A percentile compares a stretch with the other conserved stretches of the same genome.
Conservation (phyloP, 2,797 vertebrate species). For the Pseudomugil tenellus region DNA sequence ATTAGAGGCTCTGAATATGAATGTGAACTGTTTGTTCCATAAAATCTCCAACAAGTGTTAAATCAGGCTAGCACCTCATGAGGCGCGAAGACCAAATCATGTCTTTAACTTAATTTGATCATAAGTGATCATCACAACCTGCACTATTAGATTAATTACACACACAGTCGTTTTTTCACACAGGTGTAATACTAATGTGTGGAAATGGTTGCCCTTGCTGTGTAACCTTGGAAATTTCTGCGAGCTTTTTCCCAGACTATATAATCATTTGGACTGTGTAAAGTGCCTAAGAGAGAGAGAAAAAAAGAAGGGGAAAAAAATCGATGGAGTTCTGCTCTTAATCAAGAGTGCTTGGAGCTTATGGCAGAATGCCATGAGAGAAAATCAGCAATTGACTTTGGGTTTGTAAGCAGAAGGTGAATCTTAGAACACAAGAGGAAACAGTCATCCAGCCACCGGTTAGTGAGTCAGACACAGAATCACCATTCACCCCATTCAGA, state of each 20-base stretch:
- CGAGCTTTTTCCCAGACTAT: slow-evolving; percentile 37
- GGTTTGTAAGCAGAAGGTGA: slow-evolving; percentile 56
- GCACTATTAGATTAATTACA: not conserved
- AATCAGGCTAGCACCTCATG: not conserved
- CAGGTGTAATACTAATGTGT: slow-evolving; percentile 18
- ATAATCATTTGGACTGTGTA: slow-evolving; percentile 43
- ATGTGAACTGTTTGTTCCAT: not conserved
- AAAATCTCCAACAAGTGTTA: not conserved
- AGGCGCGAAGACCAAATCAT: not conserved
- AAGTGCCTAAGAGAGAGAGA: slow-evolving; percentile 18
- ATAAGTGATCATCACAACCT: not conserved
- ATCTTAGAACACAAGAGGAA: slow-evolving; percentile 25
- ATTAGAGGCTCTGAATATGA: not conserved
- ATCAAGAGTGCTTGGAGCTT: slow-evolving; percentile 66
- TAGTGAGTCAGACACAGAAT: slow-evolving; percentile 16
- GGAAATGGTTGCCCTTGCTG: slow-evolving; percentile 40
- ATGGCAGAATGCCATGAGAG: slow-evolving; percentile 64
- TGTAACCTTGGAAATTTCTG: slow-evolving; percentile 41
- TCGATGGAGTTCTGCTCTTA: slow-evolving; percentile 68
- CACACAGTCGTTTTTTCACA: no score
- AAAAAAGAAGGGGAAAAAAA: slow-evolving; percentile 42
- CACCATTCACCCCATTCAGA: slow-evolving; percentile 3
- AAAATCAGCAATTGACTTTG: slow-evolving; percentile 66
- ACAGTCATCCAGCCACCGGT: slow-evolving; percentile 6
- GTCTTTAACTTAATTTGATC: not conserved